These are phyloP conservation scores for Lomographa bimaculata DNA, from an alignment of 2,888 invertebrate genomes.

Conservation along the genomic window DNA sequence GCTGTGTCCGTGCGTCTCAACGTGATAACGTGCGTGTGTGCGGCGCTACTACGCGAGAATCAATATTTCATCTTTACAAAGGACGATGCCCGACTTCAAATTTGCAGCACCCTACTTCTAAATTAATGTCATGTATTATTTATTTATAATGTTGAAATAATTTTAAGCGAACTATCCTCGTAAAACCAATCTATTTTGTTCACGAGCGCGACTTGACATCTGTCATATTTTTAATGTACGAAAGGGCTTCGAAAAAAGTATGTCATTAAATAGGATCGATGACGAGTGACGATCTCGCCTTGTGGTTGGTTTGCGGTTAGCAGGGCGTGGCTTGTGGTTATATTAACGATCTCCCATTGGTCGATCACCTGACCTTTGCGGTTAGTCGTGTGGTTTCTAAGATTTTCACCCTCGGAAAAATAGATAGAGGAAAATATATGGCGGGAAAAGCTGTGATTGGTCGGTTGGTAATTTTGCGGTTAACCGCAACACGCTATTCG, in stretches of 20 bases:
- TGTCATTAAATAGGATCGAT: conserved; percentile 68
- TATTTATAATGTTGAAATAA: conserved; percentile 6
- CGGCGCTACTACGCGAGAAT: conserved; percentile 70
- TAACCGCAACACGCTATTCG: conserved; percentile 79
- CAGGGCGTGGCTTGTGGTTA: conserved; percentile 86
- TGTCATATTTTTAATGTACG: not conserved
- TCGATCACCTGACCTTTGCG: conserved; percentile 82
- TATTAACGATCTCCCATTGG: conserved; percentile 84
- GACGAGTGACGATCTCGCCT: conserved; percentile 75
- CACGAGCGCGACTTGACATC: too few species aligned
- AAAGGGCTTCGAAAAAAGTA: conserved; percentile 59
- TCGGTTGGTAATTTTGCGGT: conserved; percentile 72
- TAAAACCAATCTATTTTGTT: too few species aligned
- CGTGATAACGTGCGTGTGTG: conserved; percentile 60
- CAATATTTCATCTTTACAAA: conserved; percentile 79
- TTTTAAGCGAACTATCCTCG: too few species aligned
- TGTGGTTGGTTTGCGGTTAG: conserved; percentile 86
- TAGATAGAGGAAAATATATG: conserved; percentile 77
- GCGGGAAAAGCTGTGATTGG: conserved; percentile 64
- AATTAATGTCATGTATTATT: conserved; percentile 21
- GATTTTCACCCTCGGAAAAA: conserved; percentile 82
- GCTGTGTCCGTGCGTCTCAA: conserved; percentile 76
- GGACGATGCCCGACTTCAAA: conserved; percentile 27
- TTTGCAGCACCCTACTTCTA: conserved; percentile 14
- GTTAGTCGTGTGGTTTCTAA: conserved; percentile 85